These are phyloP conservation scores for Archocentrus centrarchus DNA, from an alignment of 2,113 vertebrate genomes.

Conservation along the genomic window DNA sequence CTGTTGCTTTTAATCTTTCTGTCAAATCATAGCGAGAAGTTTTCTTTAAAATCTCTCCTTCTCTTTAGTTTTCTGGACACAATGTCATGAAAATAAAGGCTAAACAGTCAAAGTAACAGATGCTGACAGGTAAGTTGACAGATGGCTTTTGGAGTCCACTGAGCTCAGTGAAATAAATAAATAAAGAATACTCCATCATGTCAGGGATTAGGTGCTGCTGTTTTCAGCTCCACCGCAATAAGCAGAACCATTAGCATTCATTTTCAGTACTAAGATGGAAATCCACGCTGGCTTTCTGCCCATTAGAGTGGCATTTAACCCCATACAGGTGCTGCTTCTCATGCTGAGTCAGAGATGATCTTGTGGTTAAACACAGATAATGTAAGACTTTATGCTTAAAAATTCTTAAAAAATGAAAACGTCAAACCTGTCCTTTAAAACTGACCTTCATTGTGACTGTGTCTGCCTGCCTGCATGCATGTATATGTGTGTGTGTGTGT, in stretches of 20 bases:
- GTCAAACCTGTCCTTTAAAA: constrained; percentile 65
- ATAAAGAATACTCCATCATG: constrained; percentile 56
- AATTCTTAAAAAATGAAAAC: constrained; percentile 51
- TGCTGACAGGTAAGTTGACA: constrained; percentile 74
- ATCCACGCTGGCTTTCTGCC: constrained; percentile 51
- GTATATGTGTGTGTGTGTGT: neutral
- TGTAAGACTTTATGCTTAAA: constrained; percentile 14
- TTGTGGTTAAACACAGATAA: constrained; percentile 16
- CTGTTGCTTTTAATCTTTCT: constrained; percentile 50
- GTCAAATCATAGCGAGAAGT: constrained; percentile 46
- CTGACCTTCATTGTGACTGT: constrained; percentile 55
- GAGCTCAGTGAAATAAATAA: constrained; percentile 44
- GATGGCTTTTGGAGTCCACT: constrained; percentile 70
- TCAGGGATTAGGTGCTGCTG: constrained; percentile 55
- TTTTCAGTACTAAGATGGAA: constrained; percentile 58
- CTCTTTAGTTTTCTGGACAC: constrained; percentile 42
- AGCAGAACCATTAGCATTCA: constrained; percentile 60
- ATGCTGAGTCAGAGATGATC: constrained; percentile 56
- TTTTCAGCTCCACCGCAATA: constrained; percentile 44
- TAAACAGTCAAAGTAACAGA: constrained; percentile 61
- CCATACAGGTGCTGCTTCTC: constrained; percentile 62
- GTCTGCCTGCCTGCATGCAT: neutral
- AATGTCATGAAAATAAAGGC: constrained; percentile 52
- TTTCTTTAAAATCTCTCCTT: constrained; percentile 42
- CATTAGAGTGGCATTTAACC: constrained; percentile 61